phyloP scores from a whole-genome alignment of 1,140 invertebrate species.

The Drosophila mayri region DNA sequence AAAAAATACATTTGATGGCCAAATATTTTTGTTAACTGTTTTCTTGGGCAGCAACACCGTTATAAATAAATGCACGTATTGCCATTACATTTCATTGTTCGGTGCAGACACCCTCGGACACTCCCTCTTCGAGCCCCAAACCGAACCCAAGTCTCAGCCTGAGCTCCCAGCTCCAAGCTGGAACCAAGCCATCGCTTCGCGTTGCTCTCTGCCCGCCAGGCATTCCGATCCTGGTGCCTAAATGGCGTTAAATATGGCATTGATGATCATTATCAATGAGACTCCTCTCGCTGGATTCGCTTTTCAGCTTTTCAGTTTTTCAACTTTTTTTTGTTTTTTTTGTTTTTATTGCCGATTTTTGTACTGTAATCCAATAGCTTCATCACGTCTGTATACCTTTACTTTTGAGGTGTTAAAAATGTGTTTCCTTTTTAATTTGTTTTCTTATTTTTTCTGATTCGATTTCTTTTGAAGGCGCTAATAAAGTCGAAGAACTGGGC shows the following conservation, averaged over 20 bases:
- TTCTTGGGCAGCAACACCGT: slow-evolving; percentile 33
- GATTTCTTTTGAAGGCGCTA: slow-evolving; percentile 45
- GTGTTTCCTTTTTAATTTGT: slow-evolving; percentile 14
- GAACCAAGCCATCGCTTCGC: background rate
- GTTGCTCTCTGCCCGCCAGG: background rate
- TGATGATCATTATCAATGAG: slow-evolving; percentile 75
- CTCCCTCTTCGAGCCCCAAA: background rate
- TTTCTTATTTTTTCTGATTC: background rate
- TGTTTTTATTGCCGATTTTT: slow-evolving; percentile 3
- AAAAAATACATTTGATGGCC: background rate
- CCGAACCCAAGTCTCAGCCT: background rate
- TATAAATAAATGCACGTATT: slow-evolving; percentile 79
- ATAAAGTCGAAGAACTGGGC: slow-evolving; percentile 58
- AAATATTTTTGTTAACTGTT: slow-evolving; percentile 2
- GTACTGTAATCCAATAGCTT: slow-evolving; percentile 69
- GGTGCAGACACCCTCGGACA: slow-evolving; percentile 10
- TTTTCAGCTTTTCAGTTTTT: slow-evolving; percentile 3
- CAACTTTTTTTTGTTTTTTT: background rate
- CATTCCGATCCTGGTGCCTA: slow-evolving; percentile 59
- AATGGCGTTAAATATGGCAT: slow-evolving; percentile 80
- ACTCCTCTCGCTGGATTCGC: slow-evolving; percentile 22
- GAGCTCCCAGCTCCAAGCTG: background rate
- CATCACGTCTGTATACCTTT: slow-evolving; percentile 66
- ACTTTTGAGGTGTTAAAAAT: slow-evolving; percentile 68
- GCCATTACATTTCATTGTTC: slow-evolving; percentile 78